phyloP scores from a whole-genome alignment of 1,140 invertebrate genomes.

The Drosophila varians region DNA sequence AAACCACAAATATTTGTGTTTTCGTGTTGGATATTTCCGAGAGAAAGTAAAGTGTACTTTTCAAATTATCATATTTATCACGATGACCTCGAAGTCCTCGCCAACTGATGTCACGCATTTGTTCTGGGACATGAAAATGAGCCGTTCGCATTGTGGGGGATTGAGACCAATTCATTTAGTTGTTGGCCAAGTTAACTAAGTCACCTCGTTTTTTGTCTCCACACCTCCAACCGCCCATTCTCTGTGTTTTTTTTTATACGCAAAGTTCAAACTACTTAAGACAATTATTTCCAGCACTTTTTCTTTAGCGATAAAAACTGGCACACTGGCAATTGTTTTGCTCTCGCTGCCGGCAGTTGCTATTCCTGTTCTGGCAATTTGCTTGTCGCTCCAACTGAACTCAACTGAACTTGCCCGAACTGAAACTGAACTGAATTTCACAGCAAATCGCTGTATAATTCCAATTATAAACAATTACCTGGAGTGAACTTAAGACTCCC shows the following conservation, averaged over 20 bases:
- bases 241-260: slow-evolving; percentile 15
- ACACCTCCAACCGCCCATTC: neutral
- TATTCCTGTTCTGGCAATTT: slow-evolving; percentile 53
- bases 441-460: slow-evolving; percentile 70
- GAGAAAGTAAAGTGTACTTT: slow-evolving; percentile 15
- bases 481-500: slow-evolving; percentile 47
- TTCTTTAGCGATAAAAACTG: slow-evolving; percentile 61
- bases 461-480: slow-evolving; percentile 75
- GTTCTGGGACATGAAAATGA: slow-evolving; percentile 10
- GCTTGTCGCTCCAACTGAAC: slow-evolving; percentile 35
- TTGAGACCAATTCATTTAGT: slow-evolving; percentile 39
- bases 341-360: slow-evolving; percentile 8
- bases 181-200: slow-evolving; percentile 16
- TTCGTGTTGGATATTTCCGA: slow-evolving; percentile 1
- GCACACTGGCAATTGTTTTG: slow-evolving; percentile 43
- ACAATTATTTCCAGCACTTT: slow-evolving; percentile 79
- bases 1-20: slow-evolving; percentile 25
- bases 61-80: slow-evolving; percentile 15
- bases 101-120: slow-evolving; percentile 24
- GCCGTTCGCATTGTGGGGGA: slow-evolving; percentile 20
- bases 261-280: slow-evolving; percentile 78
- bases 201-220: slow-evolving; percentile 1
- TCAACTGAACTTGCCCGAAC: slow-evolving; percentile 11
- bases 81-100: slow-evolving; percentile 18
- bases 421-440: slow-evolving; percentile 59